Evolutionary conservation across 2,888 invertebrate species (phyloP), one percentile per base, ranked within the genome.

Genomic region (Aromia moschata): DNA sequence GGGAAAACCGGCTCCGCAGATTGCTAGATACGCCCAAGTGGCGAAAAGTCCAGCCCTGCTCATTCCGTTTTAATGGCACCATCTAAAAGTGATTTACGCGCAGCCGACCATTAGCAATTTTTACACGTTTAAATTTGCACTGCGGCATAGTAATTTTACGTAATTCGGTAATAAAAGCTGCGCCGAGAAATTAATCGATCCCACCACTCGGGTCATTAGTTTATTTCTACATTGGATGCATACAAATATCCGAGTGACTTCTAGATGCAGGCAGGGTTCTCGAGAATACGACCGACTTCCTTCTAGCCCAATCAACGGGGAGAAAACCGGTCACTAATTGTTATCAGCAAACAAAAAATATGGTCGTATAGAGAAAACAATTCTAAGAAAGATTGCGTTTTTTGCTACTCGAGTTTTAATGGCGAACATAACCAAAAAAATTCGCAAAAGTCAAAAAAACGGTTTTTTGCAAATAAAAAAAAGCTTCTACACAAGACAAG

Each of bases 101-200:
- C 38, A 33, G 47, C 18, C 16, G 46, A 40, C 46, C 18, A 33
- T 56, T 31, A 46, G 55, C 55, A 31, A 56, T 41, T 47, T 56
- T 46, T 56, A 55, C 47, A 56, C 55, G 47, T 56, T 56, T 25
- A 47, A 56, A 56, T 56, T 56, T 46, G 40, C 46, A 47, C 45
- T 17, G 49, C 20, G 49, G 44, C 43, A 56, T 56, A 43, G 56
- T 49, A 56, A 56, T 56, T 56, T 49, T 40, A 18, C 40, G 46
- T 55, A 55, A 55, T 55, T 55, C 43, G 43, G 43, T 56, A 49
- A 49, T 49, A 49, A 49, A 49, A 49, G 25, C 49, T 49, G 56
- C 56, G 30, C 43, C 49, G 43, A 49, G 49, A 56, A 56, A 49
- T 56, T 49, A 56, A 56, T 49, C 49, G 56, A 49, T 49, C 33